These are phyloP conservation scores for Jacana jacana DNA, from an alignment of 2,113 vertebrate genomes.

Conservation along the genomic window DNA sequence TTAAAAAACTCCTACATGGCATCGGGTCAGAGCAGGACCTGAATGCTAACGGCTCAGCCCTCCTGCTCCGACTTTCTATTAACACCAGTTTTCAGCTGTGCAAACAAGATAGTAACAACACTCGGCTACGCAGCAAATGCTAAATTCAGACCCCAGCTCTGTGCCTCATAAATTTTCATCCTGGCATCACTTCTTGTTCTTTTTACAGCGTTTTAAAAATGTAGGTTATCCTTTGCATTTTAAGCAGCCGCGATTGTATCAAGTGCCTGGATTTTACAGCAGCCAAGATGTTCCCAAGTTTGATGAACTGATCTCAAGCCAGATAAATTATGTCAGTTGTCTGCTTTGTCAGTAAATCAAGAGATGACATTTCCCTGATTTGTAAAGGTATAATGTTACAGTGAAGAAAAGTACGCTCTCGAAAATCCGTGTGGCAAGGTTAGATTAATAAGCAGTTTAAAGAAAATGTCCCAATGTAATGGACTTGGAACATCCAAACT, in stretches of 20 bases:
- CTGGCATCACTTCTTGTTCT: constrained; percentile 69
- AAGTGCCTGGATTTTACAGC: constrained; percentile 65
- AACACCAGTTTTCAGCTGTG: constrained; percentile 32
- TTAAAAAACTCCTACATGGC: background rate
- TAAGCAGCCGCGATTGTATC: constrained; percentile 73
- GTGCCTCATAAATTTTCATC: constrained; percentile 62
- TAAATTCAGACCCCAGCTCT: constrained; percentile 32
- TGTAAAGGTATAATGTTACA: constrained; percentile 62
- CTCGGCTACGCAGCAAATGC: constrained; percentile 22
- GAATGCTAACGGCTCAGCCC: background rate
- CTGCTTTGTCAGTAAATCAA: constrained; percentile 73
- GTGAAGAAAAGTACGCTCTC: constrained; percentile 24
- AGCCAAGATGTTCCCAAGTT: constrained; percentile 72
- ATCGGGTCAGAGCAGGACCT: background rate
- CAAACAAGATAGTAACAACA: constrained; percentile 54
- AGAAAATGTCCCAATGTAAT: constrained; percentile 50
- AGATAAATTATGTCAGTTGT: constrained; percentile 78
- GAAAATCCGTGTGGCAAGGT: constrained; percentile 65
- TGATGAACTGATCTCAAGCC: constrained; percentile 80
- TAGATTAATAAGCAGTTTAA: constrained; percentile 70
- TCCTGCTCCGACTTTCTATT: background rate
- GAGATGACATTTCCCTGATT: constrained; percentile 73
- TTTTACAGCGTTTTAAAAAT: constrained; percentile 71
- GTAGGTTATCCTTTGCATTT: constrained; percentile 76
- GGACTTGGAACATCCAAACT: constrained; percentile 35